Evolutionary conservation across 2,797 vertebrate species (phyloP).

Genomic region (Gadopsis marmoratus): DNA sequence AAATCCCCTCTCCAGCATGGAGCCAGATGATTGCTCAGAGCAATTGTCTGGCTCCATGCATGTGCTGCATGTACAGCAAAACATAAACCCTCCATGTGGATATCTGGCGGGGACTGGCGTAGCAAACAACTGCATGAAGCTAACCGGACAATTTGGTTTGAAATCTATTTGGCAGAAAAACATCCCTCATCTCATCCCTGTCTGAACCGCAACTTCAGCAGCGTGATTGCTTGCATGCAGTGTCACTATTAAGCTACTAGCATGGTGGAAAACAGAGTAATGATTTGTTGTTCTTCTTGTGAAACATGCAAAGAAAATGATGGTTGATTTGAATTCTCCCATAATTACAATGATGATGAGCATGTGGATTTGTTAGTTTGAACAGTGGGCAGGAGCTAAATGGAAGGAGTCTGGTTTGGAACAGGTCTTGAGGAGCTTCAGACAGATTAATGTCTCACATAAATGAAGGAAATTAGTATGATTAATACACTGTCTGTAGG

Average conservation of each 20-base stretch:
- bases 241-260: slow-evolving; percentile 16
- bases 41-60: slow-evolving; percentile 50
- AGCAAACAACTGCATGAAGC: slow-evolving; percentile 58
- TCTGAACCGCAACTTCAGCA: slow-evolving; percentile 45
- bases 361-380: slow-evolving; percentile 49
- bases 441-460: slow-evolving; percentile 51
- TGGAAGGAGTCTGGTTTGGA: slow-evolving; percentile 58
- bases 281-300: slow-evolving; percentile 42
- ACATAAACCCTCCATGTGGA: slow-evolving; percentile 30
- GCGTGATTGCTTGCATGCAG: slow-evolving; percentile 43
- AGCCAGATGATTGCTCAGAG: slow-evolving; percentile 55
- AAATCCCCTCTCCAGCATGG: slow-evolving; percentile 33
- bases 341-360: slow-evolving; percentile 55
- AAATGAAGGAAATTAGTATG: slow-evolving; percentile 39
- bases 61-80: slow-evolving; percentile 47
- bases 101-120: slow-evolving; percentile 44
- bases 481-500: slow-evolving; percentile 37
- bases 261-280: slow-evolving; percentile 17
- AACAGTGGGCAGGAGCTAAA: slow-evolving; percentile 43
- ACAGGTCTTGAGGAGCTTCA: slow-evolving; percentile 19
- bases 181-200: slow-evolving; percentile 43
- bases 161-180: slow-evolving; percentile 61
- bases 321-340: slow-evolving; percentile 68
- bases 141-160: slow-evolving; percentile 48
- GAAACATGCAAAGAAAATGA: slow-evolving; percentile 62